Base-by-base conservation (phyloP, 2,888 invertebrate genomes). In the Pilophorus perplexus region DNA sequence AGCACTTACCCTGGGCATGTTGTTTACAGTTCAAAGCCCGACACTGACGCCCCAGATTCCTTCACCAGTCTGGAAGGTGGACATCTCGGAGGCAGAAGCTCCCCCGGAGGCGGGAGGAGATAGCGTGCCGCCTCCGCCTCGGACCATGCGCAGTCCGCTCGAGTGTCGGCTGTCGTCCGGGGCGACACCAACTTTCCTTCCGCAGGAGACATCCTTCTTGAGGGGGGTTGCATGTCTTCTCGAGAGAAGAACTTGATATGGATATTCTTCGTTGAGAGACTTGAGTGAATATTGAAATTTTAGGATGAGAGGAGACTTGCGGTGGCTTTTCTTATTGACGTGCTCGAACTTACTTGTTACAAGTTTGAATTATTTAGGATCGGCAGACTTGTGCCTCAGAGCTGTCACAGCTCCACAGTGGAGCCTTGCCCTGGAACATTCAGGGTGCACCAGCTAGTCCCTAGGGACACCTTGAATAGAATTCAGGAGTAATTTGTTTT, bases 1-100 rank as follows among this genome's bases (percentile, higher is more conserved):
- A 10, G 33, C 10, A 46, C 59, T 59, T 40, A 59, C 59, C 59
- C 59, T 59, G 42, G 59, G 59, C 59, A 59, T 59, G 59, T 20
- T 42, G 59, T 40, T 42, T 18, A 40, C 59, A 12, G 40, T 18
- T 59, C 59, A 40, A 59, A 59, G 25, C 18, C 42, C 59, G 59
- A 59, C 59, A 59, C 59, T 42, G 59, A 33, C 59, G 22, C 22
- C 27, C 59, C 59, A 59, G 59, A 59, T 42, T 40, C 22, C 44
- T 59, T 23, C 42, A 59, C 59, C 40, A 22, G 59, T 59, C 59
- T 59, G 59, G 33, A 59, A 42, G 23, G 40, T 42, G 20, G 22
- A 42, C 59, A 59, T 59, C 33, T 25, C 55, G 8, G 38, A 38
- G 38, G 55, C 55, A 37, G 55, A 28, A 37, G 55, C 46, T 55